A percentile compares a stretch with the other conserved stretches of the same genome.
Conservation (phyloP, 2,888 invertebrate genomes). For the Caenorhabditis afra region DNA sequence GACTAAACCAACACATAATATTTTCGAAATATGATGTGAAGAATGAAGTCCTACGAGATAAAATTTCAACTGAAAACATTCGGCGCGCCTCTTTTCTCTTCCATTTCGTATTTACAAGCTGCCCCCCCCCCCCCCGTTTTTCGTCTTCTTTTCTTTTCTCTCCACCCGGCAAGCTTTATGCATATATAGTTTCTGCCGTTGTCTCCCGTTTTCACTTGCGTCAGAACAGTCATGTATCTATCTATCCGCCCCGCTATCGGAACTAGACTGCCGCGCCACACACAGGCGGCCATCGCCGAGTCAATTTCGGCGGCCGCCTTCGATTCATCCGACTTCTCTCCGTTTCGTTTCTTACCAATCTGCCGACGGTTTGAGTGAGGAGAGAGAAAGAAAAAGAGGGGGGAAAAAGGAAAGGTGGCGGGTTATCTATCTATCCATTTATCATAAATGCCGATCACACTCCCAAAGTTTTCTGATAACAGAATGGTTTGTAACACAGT, state of each 20-base stretch:
- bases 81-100: too few relatives aligned
- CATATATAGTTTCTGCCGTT: slow-evolving; percentile 54
- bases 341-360: slow-evolving; percentile 30
- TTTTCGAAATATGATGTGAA: too few relatives aligned
- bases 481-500: not conserved
- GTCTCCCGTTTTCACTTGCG: slow-evolving; percentile 51
- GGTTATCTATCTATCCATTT: too few relatives aligned
- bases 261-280: slow-evolving; percentile 54
- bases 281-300: slow-evolving; percentile 33
- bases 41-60: too few relatives aligned
- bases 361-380: slow-evolving; percentile 47
- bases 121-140: not conserved
- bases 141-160: slow-evolving; percentile 22
- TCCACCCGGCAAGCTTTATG: slow-evolving; percentile 35
- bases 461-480: not conserved
- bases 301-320: slow-evolving; percentile 13
- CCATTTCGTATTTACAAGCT: not conserved
- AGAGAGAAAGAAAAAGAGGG: too few relatives aligned
- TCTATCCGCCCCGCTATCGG: slow-evolving; percentile 46
- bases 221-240: slow-evolving; percentile 59
- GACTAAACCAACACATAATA: too few relatives aligned
- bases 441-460: not conserved
- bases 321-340: slow-evolving; percentile 11
- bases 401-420: slow-evolving; percentile 26
- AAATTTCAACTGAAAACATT: too few relatives aligned